These are phyloP conservation scores for Timema cristinae DNA, from an alignment of 2,888 invertebrate genomes.

Conservation along the genomic window DNA sequence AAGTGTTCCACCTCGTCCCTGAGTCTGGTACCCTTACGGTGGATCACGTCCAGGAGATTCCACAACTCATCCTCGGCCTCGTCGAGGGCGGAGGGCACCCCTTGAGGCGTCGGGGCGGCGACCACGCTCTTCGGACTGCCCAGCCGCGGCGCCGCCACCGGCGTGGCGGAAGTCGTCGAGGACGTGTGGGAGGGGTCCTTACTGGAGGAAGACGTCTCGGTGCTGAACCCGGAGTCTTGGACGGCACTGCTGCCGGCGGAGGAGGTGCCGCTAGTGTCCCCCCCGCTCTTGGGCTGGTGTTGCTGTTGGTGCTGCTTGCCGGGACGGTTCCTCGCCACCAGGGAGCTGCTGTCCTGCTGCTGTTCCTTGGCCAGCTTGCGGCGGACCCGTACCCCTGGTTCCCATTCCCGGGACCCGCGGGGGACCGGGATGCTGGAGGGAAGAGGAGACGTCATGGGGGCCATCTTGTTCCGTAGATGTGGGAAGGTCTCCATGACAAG, in stretches of 20 bases:
- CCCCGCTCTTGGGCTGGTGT: constrained; percentile 35
- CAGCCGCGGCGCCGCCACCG: constrained; percentile 25
- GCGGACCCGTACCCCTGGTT: constrained; percentile 73
- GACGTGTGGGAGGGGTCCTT: constrained; percentile 60
- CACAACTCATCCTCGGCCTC: constrained; percentile 76
- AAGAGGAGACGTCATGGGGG: constrained; percentile 51
- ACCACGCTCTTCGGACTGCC: constrained; percentile 15
- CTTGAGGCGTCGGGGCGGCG: constrained; percentile 38
- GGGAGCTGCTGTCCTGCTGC: constrained; percentile 39
- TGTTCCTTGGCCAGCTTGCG: constrained; percentile 49
- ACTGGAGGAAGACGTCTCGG: constrained; percentile 79
- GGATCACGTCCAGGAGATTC: constrained; percentile 82
- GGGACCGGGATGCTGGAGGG: constrained; percentile 45
- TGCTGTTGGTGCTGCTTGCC: constrained; percentile 49
- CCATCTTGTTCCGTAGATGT: constrained; percentile 83
- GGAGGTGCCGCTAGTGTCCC: constrained; percentile 45
- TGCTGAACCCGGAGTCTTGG: constrained; percentile 86
- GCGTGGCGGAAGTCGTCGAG: constrained; percentile 53
- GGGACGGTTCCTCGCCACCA: constrained; percentile 59
- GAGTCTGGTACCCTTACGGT: constrained; percentile 61
- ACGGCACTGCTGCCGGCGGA: constrained; percentile 56
- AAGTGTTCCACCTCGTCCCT: constrained; percentile 51
- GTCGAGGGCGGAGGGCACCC: constrained; percentile 35
- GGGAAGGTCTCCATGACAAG: constrained; percentile 93
- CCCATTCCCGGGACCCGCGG: constrained; percentile 61